Evolutionary conservation across 1,140 invertebrate genomes (phyloP).

Genomic region (Phocides pigmalion): DNA sequence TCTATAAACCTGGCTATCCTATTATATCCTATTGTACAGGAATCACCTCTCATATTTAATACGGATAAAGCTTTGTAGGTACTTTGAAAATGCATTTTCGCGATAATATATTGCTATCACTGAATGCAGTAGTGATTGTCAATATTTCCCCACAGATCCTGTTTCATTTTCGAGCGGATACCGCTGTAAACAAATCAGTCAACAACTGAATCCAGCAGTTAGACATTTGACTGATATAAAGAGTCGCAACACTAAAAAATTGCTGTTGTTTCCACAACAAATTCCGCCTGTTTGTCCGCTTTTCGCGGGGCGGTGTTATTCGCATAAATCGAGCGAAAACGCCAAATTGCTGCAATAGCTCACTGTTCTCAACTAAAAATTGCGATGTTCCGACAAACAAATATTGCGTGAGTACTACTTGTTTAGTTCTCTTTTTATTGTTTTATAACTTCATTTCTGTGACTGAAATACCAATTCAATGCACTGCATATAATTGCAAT

Average conservation of each 20-base stretch:
- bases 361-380: conserved; percentile 73
- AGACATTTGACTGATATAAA: conserved; percentile 77
- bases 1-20: background rate
- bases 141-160: conserved; percentile 19
- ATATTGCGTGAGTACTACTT: conserved; percentile 67
- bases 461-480: conserved; percentile 31
- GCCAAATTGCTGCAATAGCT: conserved; percentile 77
- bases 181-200: conserved; percentile 59
- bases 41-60: background rate
- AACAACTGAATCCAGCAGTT: conserved; percentile 57
- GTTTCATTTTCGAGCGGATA: conserved; percentile 47
- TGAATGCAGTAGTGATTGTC: conserved; percentile 15
- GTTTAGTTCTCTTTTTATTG: conserved; percentile 63
- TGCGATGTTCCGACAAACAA: conserved; percentile 71
- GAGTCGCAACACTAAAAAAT: conserved; percentile 71
- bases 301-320: conserved; percentile 68
- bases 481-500: conserved; percentile 35
- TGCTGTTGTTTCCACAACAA: conserved; percentile 65
- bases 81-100: background rate
- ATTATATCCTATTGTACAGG: background rate
- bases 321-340: conserved; percentile 79
- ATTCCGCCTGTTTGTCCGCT: conserved; percentile 75
- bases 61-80: background rate
- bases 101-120: background rate
- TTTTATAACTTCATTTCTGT: conserved; percentile 60